Evolutionary conservation across 2,888 invertebrate genomes (phyloP), one percentile per base, ranked within the genome.

Genomic region (Phania funesta): DNA sequence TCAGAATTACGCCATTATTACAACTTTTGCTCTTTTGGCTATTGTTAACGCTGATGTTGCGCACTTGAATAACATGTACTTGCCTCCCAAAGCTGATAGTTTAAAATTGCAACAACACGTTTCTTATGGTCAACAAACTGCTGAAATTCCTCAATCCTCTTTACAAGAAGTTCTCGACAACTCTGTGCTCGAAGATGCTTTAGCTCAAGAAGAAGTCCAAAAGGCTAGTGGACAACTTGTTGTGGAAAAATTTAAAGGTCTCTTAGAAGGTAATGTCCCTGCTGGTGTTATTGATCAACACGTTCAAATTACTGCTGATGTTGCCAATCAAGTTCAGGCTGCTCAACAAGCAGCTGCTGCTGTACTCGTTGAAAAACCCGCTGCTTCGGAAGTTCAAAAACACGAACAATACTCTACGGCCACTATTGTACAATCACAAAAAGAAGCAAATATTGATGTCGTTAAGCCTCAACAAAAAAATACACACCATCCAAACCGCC

Each of bases 1-100:
- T 64, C 0, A 89, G 89, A 85, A 88, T 60, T 82, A 85, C 64
- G 68, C 82, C 29, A 68, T 87, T 73, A 8, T 44, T 29, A 29
- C 74, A 86, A 41, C 70, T 86, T 13, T 77, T 88, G 83, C 86
- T 6, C 54, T 89, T 44, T 67, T 87, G 52, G 85, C 85, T 65
- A 38, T 78, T 7, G 87, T 78, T 16, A 75, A 84, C 16, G 89
- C 87, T 52, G 89, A 89, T 84, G 89, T 89, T 24, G 87, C 86
- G 35, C 85, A 86, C 29, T 85, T 89, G 20, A 85, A 84, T 16
- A 83, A 84, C 74, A 65, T 84, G 84, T 84, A 87, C 60, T 75
- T 86, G 84, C 85, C 84, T 32, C 79, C 82, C 22, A 26, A 64
- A 24, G 52, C 62, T 8, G 22, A 32, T 22, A 24, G 26, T 13